A percentile compares a stretch with the other conserved stretches of the same genome.
Conservation (phyloP, 2,797 vertebrate genomes). For the Pseudochirops corinnae region DNA sequence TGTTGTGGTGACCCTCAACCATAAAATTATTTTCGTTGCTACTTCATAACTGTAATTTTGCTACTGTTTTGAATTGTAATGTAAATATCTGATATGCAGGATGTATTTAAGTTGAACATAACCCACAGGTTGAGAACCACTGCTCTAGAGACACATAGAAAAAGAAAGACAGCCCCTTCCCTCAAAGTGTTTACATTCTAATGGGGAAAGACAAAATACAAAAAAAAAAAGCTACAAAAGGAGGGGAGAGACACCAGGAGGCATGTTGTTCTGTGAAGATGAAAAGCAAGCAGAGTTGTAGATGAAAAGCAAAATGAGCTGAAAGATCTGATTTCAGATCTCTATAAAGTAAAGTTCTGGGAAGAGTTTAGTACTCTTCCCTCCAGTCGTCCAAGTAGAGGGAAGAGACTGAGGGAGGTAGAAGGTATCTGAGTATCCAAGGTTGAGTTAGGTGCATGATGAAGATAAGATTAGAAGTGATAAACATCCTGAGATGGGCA, state of each 20-base stretch:
- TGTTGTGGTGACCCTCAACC: too few relatives aligned
- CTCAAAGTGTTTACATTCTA: not conserved
- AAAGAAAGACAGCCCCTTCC: too few relatives aligned
- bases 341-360: not conserved
- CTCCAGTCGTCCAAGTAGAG: not conserved
- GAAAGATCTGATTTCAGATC: not conserved
- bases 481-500: not conserved
- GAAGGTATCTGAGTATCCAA: not conserved
- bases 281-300: not conserved
- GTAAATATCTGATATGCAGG: too few relatives aligned
- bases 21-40: too few relatives aligned
- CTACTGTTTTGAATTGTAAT: too few relatives aligned
- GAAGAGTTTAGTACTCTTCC: not conserved
- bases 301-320: not conserved
- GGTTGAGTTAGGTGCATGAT: not conserved
- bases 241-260: too few relatives aligned
- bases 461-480: not conserved
- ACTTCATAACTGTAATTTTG: too few relatives aligned
- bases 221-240: not conserved
- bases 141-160: too few relatives aligned
- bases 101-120: too few relatives aligned
- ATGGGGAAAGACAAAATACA: not conserved
- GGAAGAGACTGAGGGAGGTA: not conserved
- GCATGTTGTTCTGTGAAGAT: too few relatives aligned
- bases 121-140: too few relatives aligned